phyloP scores from a whole-genome alignment of 1,140 invertebrate species.

The Acromyrmex echinatior region DNA sequence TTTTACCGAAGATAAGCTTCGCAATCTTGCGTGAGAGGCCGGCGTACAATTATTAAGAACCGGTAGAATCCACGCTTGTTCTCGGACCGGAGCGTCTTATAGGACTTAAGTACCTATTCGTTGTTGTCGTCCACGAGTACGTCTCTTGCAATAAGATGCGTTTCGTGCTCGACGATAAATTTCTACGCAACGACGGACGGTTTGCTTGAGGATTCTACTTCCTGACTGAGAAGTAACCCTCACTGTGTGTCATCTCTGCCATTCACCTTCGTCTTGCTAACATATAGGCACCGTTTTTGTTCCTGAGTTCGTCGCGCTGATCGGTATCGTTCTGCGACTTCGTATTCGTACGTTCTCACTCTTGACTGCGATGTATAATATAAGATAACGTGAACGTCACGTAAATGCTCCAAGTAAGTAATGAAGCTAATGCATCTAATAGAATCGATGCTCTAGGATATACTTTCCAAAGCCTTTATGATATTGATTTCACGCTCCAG shows the following conservation, averaged over 20 bases:
- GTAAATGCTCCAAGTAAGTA: conserved; percentile 72
- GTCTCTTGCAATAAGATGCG: conserved; percentile 61
- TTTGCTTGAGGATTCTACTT: conserved; percentile 71
- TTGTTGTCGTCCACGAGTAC: conserved; percentile 71
- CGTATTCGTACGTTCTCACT: background rate
- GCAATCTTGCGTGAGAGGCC: conserved; percentile 20
- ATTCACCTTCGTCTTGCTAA: conserved; percentile 45
- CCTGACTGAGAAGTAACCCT: conserved; percentile 64
- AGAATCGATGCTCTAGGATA: conserved; percentile 35
- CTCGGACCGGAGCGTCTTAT: conserved; percentile 64
- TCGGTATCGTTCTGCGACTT: conserved; percentile 1
- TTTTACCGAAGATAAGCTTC: conserved; percentile 67
- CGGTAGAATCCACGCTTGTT: conserved; percentile 76
- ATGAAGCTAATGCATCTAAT: conserved; percentile 69
- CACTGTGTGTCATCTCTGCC: conserved; percentile 26
- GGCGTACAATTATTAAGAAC: conserved; percentile 76
- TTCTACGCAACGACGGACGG: conserved; percentile 70
- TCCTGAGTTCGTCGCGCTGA: background rate
- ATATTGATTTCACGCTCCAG: conserved; percentile 23
- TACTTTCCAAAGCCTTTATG: conserved; percentile 14
- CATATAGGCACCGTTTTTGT: background rate
- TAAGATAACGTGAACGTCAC: conserved; percentile 71
- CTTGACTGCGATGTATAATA: conserved; percentile 36
- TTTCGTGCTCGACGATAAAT: conserved; percentile 73
- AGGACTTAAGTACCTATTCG: conserved; percentile 76